Evolutionary conservation across 2,888 invertebrate genomes (phyloP), one percentile per base, ranked within the genome.

Genomic region (Lycaena phlaeas): DNA sequence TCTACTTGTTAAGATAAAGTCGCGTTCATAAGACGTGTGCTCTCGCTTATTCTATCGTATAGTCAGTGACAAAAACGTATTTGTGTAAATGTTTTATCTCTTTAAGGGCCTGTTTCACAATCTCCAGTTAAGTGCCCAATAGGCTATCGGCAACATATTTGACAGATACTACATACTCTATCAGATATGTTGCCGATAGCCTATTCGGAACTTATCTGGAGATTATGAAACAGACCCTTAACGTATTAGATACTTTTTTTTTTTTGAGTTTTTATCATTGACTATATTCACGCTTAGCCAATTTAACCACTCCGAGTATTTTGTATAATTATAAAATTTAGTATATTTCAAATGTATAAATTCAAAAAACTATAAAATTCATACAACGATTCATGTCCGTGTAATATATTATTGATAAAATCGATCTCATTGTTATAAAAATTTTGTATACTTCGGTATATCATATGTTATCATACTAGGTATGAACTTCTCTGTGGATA

Each of bases 401-500:
- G 61, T 39, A 66, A 67, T 68, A 68, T 59, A 48, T 64, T 63
- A 67, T 68, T 68, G 66, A 71, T 70, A 61, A 71, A 76, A 75
- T 69, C 76, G 82, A 82, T 84, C 82, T 84, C 82, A 82, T 79
- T 82, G 79, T 82, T 82, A 77, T 75, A 68, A 22, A 65, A 78
- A 68, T 69, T 71, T 61, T 70, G 59, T 65, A 65, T 75, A 70
- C 46, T 46, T 60, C 71, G 70, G 68, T 64, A 61, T 69, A 61
- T 64, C 68, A 68, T 69, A 71, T 84, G 82, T 84, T 82, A 84
- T 82, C 82, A 84, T 84, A 84, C 84, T 76, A 69, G 79, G 84
- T 84, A 81, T 84, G 84, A 84, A 81, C 62, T 79, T 71, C 64
- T 67, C 64, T 61, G 57, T 57, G 57, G 57, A 60, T 62, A 55